Evolutionary conservation across 2,797 vertebrate genomes (phyloP).

Genomic region (Discoglossus pictus): DNA sequence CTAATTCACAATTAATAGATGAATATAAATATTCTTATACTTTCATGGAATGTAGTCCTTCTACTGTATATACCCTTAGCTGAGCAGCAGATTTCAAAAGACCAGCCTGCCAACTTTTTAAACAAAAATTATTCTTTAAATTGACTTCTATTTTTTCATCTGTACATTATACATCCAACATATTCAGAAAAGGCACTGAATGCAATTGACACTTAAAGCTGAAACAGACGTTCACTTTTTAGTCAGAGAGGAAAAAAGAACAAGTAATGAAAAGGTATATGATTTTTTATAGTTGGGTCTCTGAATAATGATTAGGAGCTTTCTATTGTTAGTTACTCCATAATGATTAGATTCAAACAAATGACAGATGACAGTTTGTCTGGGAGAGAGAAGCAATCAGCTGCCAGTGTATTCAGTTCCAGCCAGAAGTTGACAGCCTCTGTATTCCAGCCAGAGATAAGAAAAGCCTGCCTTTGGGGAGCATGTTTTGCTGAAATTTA

Average conservation of each 20-base stretch:
- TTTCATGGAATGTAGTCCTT: too few relatives aligned
- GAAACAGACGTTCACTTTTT: conserved; percentile 8
- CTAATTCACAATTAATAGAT: too few relatives aligned
- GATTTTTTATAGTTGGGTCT: conserved; percentile 28
- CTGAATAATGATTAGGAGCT: conserved; percentile 39
- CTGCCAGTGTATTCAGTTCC: conserved; percentile 20
- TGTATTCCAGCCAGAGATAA: conserved; percentile 39
- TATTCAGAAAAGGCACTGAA: conserved; percentile 10
- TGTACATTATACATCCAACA: not conserved
- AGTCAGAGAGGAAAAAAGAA: conserved; percentile 5
- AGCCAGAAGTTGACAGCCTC: conserved; percentile 38
- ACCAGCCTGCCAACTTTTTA: too few relatives aligned
- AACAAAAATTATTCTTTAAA: not conserved
- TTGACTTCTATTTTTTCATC: conserved; percentile 5
- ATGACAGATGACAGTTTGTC: conserved; percentile 40
- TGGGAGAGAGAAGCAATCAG: conserved; percentile 18
- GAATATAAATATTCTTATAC: too few relatives aligned
- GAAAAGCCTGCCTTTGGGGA: conserved; percentile 26
- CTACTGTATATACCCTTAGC: too few relatives aligned
- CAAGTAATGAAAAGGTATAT: conserved; percentile 26
- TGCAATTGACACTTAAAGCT: conserved; percentile 18
- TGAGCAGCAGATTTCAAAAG: too few relatives aligned
- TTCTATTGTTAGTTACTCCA: conserved; percentile 34
- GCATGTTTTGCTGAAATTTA: conserved; percentile 25
- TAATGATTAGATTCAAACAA: conserved; percentile 45